Evolutionary conservation across 64 coral and sea anemone species (phyloP).

Genomic region (Montipora efflorescens): DNA sequence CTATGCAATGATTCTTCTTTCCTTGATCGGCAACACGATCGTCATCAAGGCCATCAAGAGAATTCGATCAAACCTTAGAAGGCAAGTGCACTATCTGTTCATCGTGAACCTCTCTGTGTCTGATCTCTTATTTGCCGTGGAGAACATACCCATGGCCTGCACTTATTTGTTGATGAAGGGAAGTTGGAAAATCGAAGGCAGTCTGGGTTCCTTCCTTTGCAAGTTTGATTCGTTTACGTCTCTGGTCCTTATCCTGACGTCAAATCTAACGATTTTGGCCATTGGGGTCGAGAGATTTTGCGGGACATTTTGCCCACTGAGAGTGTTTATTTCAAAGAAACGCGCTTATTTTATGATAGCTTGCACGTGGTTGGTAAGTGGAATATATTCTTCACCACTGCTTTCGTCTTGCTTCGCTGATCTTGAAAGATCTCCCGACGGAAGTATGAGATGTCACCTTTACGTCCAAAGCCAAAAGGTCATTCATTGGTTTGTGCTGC

Average conservation of each 20-base stretch:
- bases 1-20: background rate
- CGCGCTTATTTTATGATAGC: background rate
- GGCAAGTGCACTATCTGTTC: slow-evolving; percentile 31
- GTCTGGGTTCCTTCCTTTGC: background rate
- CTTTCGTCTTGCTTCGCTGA: background rate
- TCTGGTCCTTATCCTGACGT: slow-evolving; percentile 2
- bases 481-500: too few relatives aligned
- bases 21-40: background rate
- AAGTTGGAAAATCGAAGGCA: background rate
- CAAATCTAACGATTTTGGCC: slow-evolving; percentile 39
- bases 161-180: background rate
- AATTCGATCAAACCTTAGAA: background rate
- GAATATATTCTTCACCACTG: background rate
- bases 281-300: slow-evolving; percentile 17
- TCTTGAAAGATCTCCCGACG: background rate
- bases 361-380: slow-evolving; percentile 17
- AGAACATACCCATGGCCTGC: slow-evolving; percentile 6
- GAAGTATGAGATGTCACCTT: background rate
- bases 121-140: slow-evolving; percentile 17
- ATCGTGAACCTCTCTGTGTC: slow-evolving; percentile 27
- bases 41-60: slow-evolving; percentile 20
- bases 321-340: slow-evolving; percentile 5
- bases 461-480: background rate
- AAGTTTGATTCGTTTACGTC: slow-evolving; percentile 15
- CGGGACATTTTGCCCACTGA: slow-evolving; percentile 14